Percentiles rank a stretch among this genome's conserved stretches.
These are phyloP conservation scores for Ahaetulla prasina DNA, from an alignment of 2,113 vertebrate genomes.

Conservation along the genomic window DNA sequence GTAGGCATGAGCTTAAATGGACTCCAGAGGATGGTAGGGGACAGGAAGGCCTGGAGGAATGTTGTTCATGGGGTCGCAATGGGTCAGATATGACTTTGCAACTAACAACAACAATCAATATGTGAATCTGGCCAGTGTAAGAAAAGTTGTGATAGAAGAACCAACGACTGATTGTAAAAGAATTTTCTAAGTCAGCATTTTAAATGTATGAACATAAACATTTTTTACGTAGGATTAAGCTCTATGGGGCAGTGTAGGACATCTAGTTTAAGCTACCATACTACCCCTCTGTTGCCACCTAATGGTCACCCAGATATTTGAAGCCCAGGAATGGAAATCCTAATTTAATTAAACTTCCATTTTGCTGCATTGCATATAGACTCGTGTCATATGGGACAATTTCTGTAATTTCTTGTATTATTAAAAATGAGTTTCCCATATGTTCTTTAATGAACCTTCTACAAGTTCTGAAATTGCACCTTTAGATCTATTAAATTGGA, in stretches of 20 bases:
- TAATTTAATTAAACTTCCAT: not conserved
- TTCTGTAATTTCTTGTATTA: not conserved
- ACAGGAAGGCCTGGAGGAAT: too few species aligned
- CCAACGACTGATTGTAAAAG: not conserved
- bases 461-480: conserved; percentile 16
- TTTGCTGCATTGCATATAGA: not conserved
- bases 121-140: not conserved
- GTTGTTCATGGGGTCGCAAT: too few species aligned
- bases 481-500: not conserved
- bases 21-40: too few species aligned
- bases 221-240: not conserved
- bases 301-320: not conserved
- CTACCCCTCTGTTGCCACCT: not conserved
- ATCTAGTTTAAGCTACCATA: not conserved
- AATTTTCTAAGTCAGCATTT: not conserved
- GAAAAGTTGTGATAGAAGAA: not conserved
- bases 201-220: not conserved
- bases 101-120: too few species aligned
- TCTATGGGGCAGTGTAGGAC: not conserved
- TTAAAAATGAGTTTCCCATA: not conserved
- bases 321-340: not conserved
- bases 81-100: too few species aligned
- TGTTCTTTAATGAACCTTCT: conserved; percentile 10
- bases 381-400: not conserved
- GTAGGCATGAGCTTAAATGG: too few species aligned